Conservation (phyloP, 2,113 vertebrate genomes). For the Argyrosomus japonicus region DNA sequence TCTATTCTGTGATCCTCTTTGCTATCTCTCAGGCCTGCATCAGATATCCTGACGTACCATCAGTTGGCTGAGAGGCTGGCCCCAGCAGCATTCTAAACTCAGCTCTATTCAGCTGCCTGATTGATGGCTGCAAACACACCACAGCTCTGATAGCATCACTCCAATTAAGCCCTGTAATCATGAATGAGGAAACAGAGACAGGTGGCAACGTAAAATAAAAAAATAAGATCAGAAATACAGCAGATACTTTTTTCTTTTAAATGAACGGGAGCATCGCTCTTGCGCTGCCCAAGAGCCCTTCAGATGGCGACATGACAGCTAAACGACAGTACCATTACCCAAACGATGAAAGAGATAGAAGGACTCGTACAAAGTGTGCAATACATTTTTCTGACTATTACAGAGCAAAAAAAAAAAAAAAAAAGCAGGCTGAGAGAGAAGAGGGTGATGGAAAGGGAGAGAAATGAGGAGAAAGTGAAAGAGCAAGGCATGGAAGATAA, state of each 20-base stretch:
- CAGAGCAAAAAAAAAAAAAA: background rate
- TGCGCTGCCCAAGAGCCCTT: constrained; percentile 39
- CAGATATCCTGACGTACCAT: constrained; percentile 51
- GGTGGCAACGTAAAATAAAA: background rate
- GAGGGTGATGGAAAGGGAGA: background rate
- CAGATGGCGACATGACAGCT: constrained; percentile 22
- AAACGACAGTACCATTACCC: constrained; percentile 68
- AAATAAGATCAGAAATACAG: background rate
- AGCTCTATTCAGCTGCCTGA: constrained; percentile 43
- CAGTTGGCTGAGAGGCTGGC: constrained; percentile 28
- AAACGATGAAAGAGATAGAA: constrained; percentile 53
- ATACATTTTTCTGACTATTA: constrained; percentile 65
- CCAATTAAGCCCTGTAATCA: constrained; percentile 51
- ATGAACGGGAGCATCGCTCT: constrained; percentile 24
- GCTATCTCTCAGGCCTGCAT: constrained; percentile 44
- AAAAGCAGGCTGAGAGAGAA: background rate
- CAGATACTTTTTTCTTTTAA: constrained; percentile 11
- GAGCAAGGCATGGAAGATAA: constrained; percentile 10
- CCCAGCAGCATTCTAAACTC: constrained; percentile 37
- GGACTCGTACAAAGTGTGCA: constrained; percentile 30
- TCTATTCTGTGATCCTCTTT: constrained; percentile 41
- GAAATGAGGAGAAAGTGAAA: constrained; percentile 21
- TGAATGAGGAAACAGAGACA: constrained; percentile 18
- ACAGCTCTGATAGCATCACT: constrained; percentile 39
- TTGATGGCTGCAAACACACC: constrained; percentile 48